phyloP scores from a whole-genome alignment of 2,888 invertebrate genomes.

The Pterostichus madidus region DNA sequence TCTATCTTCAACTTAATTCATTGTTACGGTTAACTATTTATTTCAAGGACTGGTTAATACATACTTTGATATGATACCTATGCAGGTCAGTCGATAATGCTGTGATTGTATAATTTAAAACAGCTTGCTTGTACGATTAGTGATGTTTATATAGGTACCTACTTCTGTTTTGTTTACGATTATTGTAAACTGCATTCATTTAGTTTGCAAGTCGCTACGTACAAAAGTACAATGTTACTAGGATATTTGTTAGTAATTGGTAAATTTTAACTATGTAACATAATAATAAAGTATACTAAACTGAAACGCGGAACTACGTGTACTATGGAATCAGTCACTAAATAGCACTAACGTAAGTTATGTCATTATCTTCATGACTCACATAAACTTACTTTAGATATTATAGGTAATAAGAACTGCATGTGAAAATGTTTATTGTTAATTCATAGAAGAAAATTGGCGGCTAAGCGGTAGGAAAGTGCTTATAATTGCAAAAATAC shows the following conservation, averaged over 20 bases:
- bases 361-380: slow-evolving; percentile 46
- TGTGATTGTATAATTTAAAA: slow-evolving; percentile 61
- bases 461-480: slow-evolving; percentile 16
- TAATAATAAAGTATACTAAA: slow-evolving; percentile 51
- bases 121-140: slow-evolving; percentile 60
- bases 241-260: slow-evolving; percentile 60
- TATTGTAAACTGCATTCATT: slow-evolving; percentile 36
- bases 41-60: slow-evolving; percentile 22
- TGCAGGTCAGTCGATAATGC: slow-evolving; percentile 56
- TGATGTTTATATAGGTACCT: slow-evolving; percentile 49
- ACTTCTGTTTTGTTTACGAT: slow-evolving; percentile 39
- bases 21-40: slow-evolving; percentile 34
- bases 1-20: slow-evolving; percentile 18
- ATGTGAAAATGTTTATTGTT: slow-evolving; percentile 43
- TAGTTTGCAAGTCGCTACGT: slow-evolving; percentile 51
- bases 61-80: slow-evolving; percentile 48
- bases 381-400: slow-evolving; percentile 34
- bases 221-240: slow-evolving; percentile 62
- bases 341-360: slow-evolving; percentile 46
- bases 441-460: slow-evolving; percentile 9
- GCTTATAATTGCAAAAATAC: neutral
- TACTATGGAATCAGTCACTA: slow-evolving; percentile 33
- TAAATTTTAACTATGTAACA: slow-evolving; percentile 60
- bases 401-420: slow-evolving; percentile 29
- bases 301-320: slow-evolving; percentile 17